Evolutionary conservation across 2,888 invertebrate genomes (phyloP).

Genomic region (Capitulum mitella): DNA sequence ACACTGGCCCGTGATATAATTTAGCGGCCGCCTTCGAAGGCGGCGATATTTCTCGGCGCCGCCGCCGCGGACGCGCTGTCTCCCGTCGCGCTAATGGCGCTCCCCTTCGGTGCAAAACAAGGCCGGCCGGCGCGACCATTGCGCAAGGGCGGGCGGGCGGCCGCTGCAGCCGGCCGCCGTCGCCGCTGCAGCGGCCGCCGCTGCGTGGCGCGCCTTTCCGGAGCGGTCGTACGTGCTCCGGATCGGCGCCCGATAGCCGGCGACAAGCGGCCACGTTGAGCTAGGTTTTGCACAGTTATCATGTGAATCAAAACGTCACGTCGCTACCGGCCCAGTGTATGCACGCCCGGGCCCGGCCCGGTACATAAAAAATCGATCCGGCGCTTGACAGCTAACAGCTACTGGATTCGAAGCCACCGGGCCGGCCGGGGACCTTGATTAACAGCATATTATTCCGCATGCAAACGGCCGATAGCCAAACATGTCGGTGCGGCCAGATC

Average conservation of each 20-base stretch:
- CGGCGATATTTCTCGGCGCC: conserved; percentile 15
- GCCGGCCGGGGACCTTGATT: background rate
- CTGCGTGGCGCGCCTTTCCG: background rate
- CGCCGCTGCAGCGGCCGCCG: background rate
- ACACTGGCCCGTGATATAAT: background rate
- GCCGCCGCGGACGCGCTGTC: conserved; percentile 9
- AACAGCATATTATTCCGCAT: conserved; percentile 1
- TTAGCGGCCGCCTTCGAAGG: background rate
- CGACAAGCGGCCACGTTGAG: conserved; percentile 7
- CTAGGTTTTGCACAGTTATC: conserved; percentile 11
- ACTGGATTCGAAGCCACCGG: background rate
- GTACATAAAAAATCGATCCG: conserved; percentile 19
- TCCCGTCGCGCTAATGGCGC: conserved; percentile 3
- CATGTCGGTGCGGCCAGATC: background rate
- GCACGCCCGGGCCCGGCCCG: background rate
- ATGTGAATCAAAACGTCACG: conserved; percentile 17
- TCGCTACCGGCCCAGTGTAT: conserved; percentile 3
- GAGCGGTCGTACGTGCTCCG: background rate
- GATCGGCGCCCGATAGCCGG: background rate
- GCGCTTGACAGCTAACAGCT: background rate
- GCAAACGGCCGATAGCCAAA: conserved; percentile 13
- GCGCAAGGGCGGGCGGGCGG: background rate
- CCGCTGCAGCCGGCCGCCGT: background rate
- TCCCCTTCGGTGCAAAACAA: conserved; percentile 21
- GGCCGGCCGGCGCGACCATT: background rate